Conservation (phyloP, 2,113 vertebrate species). For the Atlantisia rogersi region DNA sequence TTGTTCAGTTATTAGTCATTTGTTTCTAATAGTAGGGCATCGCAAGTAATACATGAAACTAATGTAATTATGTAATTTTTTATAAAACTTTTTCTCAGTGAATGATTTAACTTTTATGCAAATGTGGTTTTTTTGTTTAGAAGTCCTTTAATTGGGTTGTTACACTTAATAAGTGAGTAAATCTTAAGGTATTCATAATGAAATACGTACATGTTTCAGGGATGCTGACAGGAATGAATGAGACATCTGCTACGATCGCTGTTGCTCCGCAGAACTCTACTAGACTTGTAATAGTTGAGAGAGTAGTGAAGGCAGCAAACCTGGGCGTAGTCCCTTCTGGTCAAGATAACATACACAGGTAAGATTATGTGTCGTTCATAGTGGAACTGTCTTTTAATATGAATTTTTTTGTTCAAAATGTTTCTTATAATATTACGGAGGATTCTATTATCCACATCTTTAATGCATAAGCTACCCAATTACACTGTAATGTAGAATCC, state of each 20-base stretch:
- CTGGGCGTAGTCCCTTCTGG: conserved; percentile 85
- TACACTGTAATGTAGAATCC: neutral
- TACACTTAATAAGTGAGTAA: neutral
- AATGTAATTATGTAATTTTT: neutral
- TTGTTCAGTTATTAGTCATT: neutral
- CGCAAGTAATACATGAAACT: neutral
- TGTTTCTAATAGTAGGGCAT: neutral
- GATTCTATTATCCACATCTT: neutral
- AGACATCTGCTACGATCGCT: conserved; percentile 82
- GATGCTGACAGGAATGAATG: conserved; percentile 93
- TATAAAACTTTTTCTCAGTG: neutral
- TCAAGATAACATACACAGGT: conserved; percentile 87
- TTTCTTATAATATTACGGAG: neutral
- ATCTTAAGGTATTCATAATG: neutral
- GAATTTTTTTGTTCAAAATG: neutral
- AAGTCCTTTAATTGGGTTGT: neutral
- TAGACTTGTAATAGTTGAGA: conserved; percentile 80
- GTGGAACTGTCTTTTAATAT: neutral
- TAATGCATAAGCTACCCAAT: neutral
- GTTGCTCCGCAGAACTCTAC: conserved; percentile 82
- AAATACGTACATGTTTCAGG: conserved; percentile 75
- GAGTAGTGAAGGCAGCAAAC: conserved; percentile 87
- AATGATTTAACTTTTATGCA: neutral
- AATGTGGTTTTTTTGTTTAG: neutral
- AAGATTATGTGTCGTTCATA: conserved; percentile 6